A percentile compares a stretch with the other conserved stretches of the same genome.
Evolutionary conservation across 2,113 vertebrate species (phyloP).

Genomic region (Pristiophorus japonicus): DNA sequence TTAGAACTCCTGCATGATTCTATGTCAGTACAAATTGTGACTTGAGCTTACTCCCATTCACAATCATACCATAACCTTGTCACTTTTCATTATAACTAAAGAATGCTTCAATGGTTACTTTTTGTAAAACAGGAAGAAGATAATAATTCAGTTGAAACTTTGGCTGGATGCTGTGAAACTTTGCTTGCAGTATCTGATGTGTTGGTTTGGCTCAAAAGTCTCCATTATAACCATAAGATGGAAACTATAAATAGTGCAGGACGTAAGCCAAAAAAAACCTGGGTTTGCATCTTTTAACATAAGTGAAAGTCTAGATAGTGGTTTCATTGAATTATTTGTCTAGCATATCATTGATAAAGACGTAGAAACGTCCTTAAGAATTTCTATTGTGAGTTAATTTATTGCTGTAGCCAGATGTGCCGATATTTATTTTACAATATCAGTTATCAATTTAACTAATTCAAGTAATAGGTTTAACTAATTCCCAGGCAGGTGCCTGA

Average conservation of each 20-base stretch:
- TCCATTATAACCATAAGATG: not conserved
- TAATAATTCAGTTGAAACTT: not conserved
- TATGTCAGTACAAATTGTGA: not conserved
- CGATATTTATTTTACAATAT: not conserved
- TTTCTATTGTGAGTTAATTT: not conserved
- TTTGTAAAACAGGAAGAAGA: not conserved
- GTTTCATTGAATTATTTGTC: not conserved
- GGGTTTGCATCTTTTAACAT: not conserved
- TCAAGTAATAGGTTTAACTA: not conserved
- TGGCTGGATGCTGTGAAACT: not conserved
- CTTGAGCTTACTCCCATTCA: not conserved
- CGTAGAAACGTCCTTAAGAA: not conserved
- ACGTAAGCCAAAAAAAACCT: not conserved
- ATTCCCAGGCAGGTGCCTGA: too few species aligned
- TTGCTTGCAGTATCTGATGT: not conserved
- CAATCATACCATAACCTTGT: not conserved
- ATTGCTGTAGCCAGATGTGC: not conserved
- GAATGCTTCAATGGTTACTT: not conserved
- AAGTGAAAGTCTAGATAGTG: not conserved
- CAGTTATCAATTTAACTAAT: not conserved
- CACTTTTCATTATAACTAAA: not conserved
- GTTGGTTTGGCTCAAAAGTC: not conserved
- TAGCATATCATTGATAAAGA: not conserved
- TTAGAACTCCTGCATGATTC: not conserved
- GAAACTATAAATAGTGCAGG: not conserved